Evolutionary conservation across 2,888 invertebrate species (phyloP).

Genomic region (Serripes groenlandicus): DNA sequence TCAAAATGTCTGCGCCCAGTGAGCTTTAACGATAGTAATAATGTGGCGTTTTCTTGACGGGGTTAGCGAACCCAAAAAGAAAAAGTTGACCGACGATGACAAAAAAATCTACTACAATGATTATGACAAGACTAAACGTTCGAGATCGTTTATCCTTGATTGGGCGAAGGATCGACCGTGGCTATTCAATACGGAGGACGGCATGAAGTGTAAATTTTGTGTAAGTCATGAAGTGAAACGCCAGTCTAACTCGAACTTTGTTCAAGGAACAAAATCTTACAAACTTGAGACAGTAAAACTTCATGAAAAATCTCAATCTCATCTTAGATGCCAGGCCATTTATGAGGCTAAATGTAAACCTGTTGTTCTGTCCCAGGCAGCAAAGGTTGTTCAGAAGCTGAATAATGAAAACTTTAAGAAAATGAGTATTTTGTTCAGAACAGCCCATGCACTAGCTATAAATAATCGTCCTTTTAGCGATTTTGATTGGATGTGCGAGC

Average conservation of each 20-base stretch:
- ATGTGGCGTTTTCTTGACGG: conserved; percentile 28
- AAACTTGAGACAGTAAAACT: conserved; percentile 33
- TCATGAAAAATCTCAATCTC: conserved; percentile 26
- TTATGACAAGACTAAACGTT: conserved; percentile 12
- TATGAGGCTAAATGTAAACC: too few species aligned
- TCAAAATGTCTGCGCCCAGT: too few species aligned
- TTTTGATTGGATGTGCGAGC: conserved; percentile 46
- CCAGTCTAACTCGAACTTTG: neutral
- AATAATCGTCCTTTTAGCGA: conserved; percentile 50
- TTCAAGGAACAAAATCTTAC: too few species aligned
- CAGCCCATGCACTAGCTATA: conserved; percentile 35
- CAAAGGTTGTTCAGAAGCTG: too few species aligned
- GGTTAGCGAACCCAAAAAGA: neutral
- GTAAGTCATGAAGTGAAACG: neutral
- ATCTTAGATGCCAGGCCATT: neutral
- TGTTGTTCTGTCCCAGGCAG: too few species aligned
- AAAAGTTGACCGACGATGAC: neutral
- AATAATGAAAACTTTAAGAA: too few species aligned
- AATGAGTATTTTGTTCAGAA: conserved; percentile 42
- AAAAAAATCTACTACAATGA: conserved; percentile 16
- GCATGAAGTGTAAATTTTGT: conserved; percentile 21
- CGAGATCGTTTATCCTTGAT: neutral
- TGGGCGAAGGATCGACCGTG: conserved; percentile 12
- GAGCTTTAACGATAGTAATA: too few species aligned
- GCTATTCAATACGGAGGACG: neutral